Base-by-base conservation (phyloP, 1,140 invertebrate genomes). In the Brachionus koreanus region DNA sequence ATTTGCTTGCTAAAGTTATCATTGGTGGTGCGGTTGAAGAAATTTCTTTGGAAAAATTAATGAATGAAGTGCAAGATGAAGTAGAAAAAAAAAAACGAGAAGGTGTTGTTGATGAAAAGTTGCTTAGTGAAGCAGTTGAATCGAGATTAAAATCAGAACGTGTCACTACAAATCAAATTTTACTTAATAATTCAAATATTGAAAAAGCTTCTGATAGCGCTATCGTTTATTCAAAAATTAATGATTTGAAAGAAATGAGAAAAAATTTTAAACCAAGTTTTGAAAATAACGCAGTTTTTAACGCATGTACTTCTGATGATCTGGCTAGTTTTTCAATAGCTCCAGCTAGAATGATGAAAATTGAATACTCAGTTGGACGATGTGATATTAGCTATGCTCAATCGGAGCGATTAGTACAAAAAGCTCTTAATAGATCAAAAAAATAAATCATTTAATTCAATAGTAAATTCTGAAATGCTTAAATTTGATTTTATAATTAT, bases 1-100 rank as follows among this genome's bases (percentile, higher is more conserved):
- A 84, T 5, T 29, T 85, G 9, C 83, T 87, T 3, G 84, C 84
- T 1, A 77, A 85, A 46, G 84, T 85, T 4, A 84, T 87, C 13
- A 83, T 86, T 10, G 86, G 86, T 33, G 86, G 86, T 10, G 86
- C 85, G 5, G 84, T 85, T 46, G 86, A 87, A 82, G 86, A 87
- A 49, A 83, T 87, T 67, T 85, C 85, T 7, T 83, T 87, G 12
- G 84, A 86, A 76, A 83, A 84, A 76, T 84, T 85, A 82, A 85
- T 86, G 85, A 83, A 75, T 2, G 85, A 86, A 37, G 85, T 86
- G 2, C 83, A 86, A 57, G 76, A 84, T 57, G 84, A 85, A 74
- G 83, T 86, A 10, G 46, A 84, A 46, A 72, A 74, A 6, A 85
- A 85, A 81, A 33, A 10, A 12, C 10, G 42, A 33, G 13, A 16